Base-by-base conservation (phyloP, 2,113 vertebrate genomes). In the Labrus mixtus region DNA sequence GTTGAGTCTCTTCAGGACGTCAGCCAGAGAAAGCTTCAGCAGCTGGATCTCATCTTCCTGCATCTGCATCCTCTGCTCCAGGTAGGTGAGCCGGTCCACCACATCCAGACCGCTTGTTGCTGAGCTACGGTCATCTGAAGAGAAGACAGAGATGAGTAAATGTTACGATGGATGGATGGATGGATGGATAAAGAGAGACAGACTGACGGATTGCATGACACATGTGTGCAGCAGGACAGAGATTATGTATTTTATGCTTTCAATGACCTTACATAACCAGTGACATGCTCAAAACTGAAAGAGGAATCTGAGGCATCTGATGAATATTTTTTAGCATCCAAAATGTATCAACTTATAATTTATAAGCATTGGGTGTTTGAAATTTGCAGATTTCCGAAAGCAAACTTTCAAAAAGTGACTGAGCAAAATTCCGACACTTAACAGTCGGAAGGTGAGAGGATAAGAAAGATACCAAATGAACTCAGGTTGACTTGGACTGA, bases 11-110 rank as follows among this genome's bases (percentile, higher is more conserved):
- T 98, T 96, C 56, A 99, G 96, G 43, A 99, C 97, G 11, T 99
- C 97, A 0, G 97, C 95, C 92, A 99, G 93, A 1, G 96, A 95
- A 39, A 97, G 95, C 87, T 98, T 99, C 80, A 99, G 92, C 92
- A 98, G 93, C 93, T 98, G 97, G 85, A 99, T 96, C 85, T 99
- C 97, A 6, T 99, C 98, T 41, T 99, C 98, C 77, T 99, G 98
- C 96, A 98, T 97, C 94, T 99, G 97, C 81, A 99, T 96, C 1
- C 97, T 96, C 91, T 99, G 97, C 93, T 99, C 98, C 87, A 99
- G 94, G 54, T 96, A 97, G 58, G 96, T 96, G 58, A 99, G 95
- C 46, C 98, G 95, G 90, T 99, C 98, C 0, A 93, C 95, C 54
- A 98, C 96, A 77, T 99, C 97, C 95, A 98, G 94, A 59, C 96